These are phyloP conservation scores for Drosophila melanica DNA, from an alignment of 1,140 invertebrate genomes.

Conservation along the genomic window DNA sequence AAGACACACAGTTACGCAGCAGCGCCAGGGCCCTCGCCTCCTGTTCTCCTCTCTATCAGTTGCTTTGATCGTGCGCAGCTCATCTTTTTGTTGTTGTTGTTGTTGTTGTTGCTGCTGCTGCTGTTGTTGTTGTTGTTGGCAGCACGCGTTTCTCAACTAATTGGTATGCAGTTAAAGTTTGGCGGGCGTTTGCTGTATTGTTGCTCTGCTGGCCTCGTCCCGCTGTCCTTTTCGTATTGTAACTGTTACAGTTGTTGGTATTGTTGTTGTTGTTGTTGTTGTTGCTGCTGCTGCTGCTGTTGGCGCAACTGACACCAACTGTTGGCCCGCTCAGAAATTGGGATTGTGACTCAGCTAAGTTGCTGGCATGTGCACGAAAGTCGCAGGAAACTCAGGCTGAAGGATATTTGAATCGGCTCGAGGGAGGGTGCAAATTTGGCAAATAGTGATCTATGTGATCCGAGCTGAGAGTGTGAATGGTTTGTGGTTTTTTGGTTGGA, in stretches of 20 bases:
- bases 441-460: slow-evolving; percentile 7
- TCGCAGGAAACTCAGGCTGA: neutral
- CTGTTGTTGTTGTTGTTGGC: slow-evolving; percentile 58
- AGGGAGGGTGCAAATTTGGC: slow-evolving; percentile 10
- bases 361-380: slow-evolving; percentile 14
- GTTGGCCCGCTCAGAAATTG: slow-evolving; percentile 29
- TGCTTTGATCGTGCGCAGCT: slow-evolving; percentile 64
- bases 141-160: slow-evolving; percentile 81
- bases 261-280: slow-evolving; percentile 29
- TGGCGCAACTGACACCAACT: slow-evolving; percentile 49
- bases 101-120: slow-evolving; percentile 38
- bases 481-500: neutral
- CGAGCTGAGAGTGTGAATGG: slow-evolving; percentile 15
- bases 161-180: slow-evolving; percentile 79
- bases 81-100: slow-evolving; percentile 42
- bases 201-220: slow-evolving; percentile 23
- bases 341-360: slow-evolving; percentile 44
- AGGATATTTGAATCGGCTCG: slow-evolving; percentile 13
- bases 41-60: slow-evolving; percentile 49
- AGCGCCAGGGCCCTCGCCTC: slow-evolving; percentile 27
- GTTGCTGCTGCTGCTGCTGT: slow-evolving; percentile 21
- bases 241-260: slow-evolving; percentile 64
- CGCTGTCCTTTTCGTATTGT: slow-evolving; percentile 48
- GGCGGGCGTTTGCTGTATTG: slow-evolving; percentile 65
- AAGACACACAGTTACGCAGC: slow-evolving; percentile 76